These are phyloP conservation scores for Orthonychiurus folsomi DNA, from an alignment of 2,888 invertebrate species.

Conservation along the genomic window DNA sequence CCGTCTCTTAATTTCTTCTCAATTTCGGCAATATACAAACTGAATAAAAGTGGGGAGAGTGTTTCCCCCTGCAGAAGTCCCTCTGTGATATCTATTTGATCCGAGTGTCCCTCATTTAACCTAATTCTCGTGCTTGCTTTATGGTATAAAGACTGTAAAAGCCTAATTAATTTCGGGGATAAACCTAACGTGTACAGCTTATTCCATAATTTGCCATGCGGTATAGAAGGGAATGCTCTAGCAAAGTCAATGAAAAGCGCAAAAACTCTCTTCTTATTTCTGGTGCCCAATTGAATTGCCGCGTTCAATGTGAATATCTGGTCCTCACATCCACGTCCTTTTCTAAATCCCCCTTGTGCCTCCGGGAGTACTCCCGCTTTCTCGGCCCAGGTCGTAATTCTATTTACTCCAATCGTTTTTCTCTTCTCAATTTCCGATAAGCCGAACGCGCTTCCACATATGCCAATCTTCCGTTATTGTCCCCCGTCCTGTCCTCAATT, in stretches of 20 bases:
- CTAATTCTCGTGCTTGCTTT: too few relatives aligned
- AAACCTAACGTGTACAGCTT: background rate
- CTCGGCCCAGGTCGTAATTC: background rate
- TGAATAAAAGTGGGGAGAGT: background rate
- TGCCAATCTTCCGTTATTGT: too few relatives aligned
- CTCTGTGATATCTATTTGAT: too few relatives aligned
- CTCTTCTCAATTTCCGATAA: too few relatives aligned
- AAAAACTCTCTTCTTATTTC: too few relatives aligned
- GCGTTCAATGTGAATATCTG: conserved; percentile 6
- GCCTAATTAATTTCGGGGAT: background rate
- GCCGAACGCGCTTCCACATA: too few relatives aligned
- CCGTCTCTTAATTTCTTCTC: background rate
- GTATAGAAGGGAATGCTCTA: too few relatives aligned
- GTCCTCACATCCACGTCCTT: background rate
- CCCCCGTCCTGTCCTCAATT: too few relatives aligned
- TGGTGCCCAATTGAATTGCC: background rate
- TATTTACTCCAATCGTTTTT: too few relatives aligned
- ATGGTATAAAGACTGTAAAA: background rate
- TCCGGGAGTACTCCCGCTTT: background rate
- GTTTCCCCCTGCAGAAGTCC: background rate
- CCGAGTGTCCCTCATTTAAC: too few relatives aligned
- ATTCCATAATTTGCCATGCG: background rate
- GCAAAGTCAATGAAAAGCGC: conserved; percentile 5
- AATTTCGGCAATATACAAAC: background rate
- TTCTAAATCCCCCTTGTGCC: conserved; percentile 6